A percentile compares a stretch with the other conserved stretches of the same genome.
These are phyloP conservation scores for Grammomys surdaster DNA, from an alignment of 2,113 vertebrate genomes.

Conservation along the genomic window DNA sequence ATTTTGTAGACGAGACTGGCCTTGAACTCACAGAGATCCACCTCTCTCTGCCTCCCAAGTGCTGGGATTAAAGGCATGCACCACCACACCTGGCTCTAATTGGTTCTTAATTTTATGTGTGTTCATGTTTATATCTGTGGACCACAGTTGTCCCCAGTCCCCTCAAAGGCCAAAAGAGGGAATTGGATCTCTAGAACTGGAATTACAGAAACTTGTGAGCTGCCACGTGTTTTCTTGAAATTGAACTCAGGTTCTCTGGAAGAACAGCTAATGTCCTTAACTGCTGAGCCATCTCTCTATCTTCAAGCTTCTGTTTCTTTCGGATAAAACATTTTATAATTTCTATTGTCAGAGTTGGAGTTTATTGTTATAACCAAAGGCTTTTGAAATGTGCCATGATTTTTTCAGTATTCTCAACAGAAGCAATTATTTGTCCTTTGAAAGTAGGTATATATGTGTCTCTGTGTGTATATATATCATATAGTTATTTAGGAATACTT, in stretches of 20 bases:
- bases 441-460: background rate
- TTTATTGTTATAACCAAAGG: slow-evolving; percentile 14
- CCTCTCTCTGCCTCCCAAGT: too few species aligned
- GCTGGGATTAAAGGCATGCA: too few species aligned
- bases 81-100: too few species aligned
- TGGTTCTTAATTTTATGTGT: background rate
- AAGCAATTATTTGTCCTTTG: slow-evolving; percentile 52
- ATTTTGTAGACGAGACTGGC: too few species aligned
- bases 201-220: background rate
- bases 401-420: background rate
- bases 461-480: too few species aligned
- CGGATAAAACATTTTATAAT: background rate
- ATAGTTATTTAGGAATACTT: background rate
- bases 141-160: background rate
- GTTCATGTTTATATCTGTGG: background rate
- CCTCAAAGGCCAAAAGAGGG: background rate
- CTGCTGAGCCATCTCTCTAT: too few species aligned
- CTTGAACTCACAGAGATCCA: too few species aligned
- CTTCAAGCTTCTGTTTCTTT: too few species aligned
- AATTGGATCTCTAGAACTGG: background rate
- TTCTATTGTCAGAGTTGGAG: background rate
- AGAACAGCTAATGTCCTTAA: too few species aligned
- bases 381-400: background rate
- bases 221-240: background rate
- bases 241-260: too few species aligned